Evolutionary conservation across 1,140 invertebrate species (phyloP).

Genomic region (Calliopsis andreniformis): DNA sequence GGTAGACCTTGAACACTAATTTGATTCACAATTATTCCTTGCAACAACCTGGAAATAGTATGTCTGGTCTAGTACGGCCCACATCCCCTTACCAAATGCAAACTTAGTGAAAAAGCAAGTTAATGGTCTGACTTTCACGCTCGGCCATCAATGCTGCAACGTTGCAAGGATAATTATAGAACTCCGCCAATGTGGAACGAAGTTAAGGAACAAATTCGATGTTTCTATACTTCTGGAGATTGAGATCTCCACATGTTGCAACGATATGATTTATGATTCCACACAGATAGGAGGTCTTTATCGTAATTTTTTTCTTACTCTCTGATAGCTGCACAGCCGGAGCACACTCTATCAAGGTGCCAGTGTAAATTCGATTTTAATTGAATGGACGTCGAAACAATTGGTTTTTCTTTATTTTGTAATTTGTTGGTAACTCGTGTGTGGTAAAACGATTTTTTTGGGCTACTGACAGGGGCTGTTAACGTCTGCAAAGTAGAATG

Average conservation of each 20-base stretch:
- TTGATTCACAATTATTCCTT: neutral
- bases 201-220: slow-evolving; percentile 21
- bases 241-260: slow-evolving; percentile 24
- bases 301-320: neutral
- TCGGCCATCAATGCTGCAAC: neutral
- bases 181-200: neutral
- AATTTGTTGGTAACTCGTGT: neutral
- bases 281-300: neutral
- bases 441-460: neutral
- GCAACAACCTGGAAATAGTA: neutral
- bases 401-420: neutral
- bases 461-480: too few relatives aligned
- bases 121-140: slow-evolving; percentile 54
- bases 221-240: neutral
- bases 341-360: neutral
- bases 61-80: neutral
- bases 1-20: too few relatives aligned
- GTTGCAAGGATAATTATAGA: slow-evolving; percentile 22
- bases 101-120: slow-evolving; percentile 39
- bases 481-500: slow-evolving; percentile 13
- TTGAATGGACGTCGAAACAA: neutral
- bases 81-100: slow-evolving; percentile 15
- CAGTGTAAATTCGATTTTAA: slow-evolving; percentile 1
- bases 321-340: neutral
- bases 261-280: neutral